Evolutionary conservation across 2,888 invertebrate genomes (phyloP).

Genomic region (Vesta saturnalis): DNA sequence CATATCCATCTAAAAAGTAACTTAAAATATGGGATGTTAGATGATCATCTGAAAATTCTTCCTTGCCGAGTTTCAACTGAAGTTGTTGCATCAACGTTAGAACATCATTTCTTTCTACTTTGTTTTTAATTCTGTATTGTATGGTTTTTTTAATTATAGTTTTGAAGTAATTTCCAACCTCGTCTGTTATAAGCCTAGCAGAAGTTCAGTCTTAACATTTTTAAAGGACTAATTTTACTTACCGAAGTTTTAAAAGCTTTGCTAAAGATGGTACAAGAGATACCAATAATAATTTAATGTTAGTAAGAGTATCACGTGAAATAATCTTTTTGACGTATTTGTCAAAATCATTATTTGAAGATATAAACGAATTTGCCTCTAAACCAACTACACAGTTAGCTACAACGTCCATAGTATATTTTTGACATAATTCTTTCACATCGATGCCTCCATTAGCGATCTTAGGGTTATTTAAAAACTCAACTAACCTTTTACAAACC

Average conservation of each 20-base stretch:
- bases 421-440: constrained; percentile 58
- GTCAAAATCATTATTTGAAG: constrained; percentile 44
- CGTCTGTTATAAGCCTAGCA: constrained; percentile 37
- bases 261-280: neutral
- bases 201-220: constrained; percentile 24
- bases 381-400: constrained; percentile 61
- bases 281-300: constrained; percentile 14
- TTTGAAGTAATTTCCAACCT: constrained; percentile 53
- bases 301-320: constrained; percentile 20
- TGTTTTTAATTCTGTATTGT: constrained; percentile 56
- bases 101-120: constrained; percentile 59
- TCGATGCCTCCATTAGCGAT: constrained; percentile 57
- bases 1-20: constrained; percentile 63
- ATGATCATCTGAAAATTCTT: constrained; percentile 46
- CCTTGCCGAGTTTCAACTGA: constrained; percentile 40
- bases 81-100: constrained; percentile 59
- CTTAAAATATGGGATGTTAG: constrained; percentile 58
- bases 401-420: constrained; percentile 61
- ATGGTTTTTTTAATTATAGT: constrained; percentile 54
- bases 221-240: neutral
- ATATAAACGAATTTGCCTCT: constrained; percentile 56
- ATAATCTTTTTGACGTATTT: constrained; percentile 45
- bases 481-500: constrained; percentile 59
- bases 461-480: constrained; percentile 56
- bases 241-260: no score